Evolutionary conservation across 2,797 vertebrate genomes (phyloP).

Genomic region (Enteromius anoplus): DNA sequence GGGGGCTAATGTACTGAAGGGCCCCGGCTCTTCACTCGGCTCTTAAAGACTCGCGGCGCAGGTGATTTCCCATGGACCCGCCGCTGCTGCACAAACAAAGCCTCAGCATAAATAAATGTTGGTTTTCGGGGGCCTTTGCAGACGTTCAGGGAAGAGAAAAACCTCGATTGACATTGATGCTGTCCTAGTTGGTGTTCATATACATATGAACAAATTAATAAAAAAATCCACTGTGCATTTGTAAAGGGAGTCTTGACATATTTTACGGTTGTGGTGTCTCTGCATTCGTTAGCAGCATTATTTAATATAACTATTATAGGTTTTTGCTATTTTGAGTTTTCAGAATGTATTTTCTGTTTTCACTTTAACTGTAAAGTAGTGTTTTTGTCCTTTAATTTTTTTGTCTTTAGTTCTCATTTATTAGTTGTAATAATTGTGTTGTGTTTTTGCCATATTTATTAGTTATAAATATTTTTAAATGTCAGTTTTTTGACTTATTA

Average conservation of each 20-base stretch:
- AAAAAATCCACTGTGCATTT: neutral
- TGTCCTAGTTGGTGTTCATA: neutral
- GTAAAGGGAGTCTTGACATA: neutral
- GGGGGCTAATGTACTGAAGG: slow-evolving; percentile 77
- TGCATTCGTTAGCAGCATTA: neutral
- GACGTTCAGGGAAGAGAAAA: neutral
- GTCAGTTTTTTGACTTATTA: neutral
- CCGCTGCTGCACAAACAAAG: slow-evolving; percentile 44
- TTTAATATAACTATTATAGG: neutral
- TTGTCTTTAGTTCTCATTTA: neutral
- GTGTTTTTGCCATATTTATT: neutral
- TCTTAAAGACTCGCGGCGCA: slow-evolving; percentile 42
- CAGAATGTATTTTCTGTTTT: neutral
- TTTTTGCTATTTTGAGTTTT: neutral
- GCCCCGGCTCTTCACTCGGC: slow-evolving; percentile 69
- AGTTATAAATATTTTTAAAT: neutral
- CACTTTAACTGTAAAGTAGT: neutral
- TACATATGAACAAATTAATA: too few relatives aligned
- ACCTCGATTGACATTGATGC: neutral
- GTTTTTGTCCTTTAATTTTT: neutral
- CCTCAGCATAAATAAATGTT: slow-evolving; percentile 12
- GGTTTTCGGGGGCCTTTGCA: slow-evolving; percentile 31
- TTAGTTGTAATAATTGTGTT: neutral
- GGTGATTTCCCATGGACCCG: slow-evolving; percentile 45
- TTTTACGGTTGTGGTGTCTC: neutral